Base-by-base conservation (phyloP, 2,113 vertebrate species). In the Spheniscus mendiculus region DNA sequence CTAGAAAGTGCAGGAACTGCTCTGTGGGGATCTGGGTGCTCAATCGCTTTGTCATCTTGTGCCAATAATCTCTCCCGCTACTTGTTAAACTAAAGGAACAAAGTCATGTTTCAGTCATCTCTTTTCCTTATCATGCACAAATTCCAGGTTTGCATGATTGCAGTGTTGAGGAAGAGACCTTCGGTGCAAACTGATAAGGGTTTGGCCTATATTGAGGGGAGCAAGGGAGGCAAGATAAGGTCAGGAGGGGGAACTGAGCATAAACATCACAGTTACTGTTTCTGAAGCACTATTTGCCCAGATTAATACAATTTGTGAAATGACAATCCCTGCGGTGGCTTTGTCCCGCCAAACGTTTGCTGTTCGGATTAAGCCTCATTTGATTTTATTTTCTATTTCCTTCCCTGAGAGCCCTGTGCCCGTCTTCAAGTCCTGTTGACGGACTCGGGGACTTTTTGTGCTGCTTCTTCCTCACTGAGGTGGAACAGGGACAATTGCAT, bases 291-390 rank as follows among this genome's bases (percentile, higher is more conserved):
- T 97, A 96, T 98, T 97, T 98, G 92, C 92, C 95, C 92, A 96
- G 92, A 97, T 97, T 96, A 97, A 97, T 97, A 84, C 97, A 97
- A 94, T 97, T 94, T 95, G 83, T 94, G 93, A 97, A 96, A 95
- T 93, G 83, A 97, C 92, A 97, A 92, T 95, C 95, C 96, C 97
- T 83, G 81, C 0, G 45, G 97, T 96, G 95, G 92, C 86, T 97
- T 96, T 97, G 91, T 95, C 91, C 89, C 78, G 77, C 91, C 91
- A 96, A 97, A 97, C 87, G 18, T 98, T 98, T 98, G 91, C 95
- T 94, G 93, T 97, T 94, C 1, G 22, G 97, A 97, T 98, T 97
- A 97, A 97, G 83, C 56, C 15, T 93, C 80, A 93, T 96, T 97
- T 96, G 85, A 87, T 96, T 94, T 95, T 92, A 94, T 92, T 91